phyloP scores from a whole-genome alignment of 2,888 invertebrate species.

The Charanyca ferruginea region DNA sequence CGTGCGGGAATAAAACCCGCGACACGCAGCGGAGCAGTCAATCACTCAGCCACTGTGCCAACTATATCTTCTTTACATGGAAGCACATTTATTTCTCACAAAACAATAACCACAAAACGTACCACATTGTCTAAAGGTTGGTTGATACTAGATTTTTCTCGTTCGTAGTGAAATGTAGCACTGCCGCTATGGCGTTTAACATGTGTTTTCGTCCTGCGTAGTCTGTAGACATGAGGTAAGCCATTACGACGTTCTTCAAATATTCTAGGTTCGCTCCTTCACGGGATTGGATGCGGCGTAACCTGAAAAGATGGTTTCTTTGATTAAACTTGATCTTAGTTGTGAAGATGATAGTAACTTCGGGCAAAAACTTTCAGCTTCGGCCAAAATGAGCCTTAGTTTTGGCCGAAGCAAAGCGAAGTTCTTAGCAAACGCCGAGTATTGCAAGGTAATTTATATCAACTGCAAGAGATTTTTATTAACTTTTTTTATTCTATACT shows the following conservation, averaged over 20 bases:
- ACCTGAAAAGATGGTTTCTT: constrained; percentile 78
- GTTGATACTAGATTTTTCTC: constrained; percentile 91
- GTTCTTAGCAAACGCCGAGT: too few species aligned
- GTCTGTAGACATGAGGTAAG: constrained; percentile 94
- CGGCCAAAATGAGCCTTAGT: too few species aligned
- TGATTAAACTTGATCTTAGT: too few species aligned
- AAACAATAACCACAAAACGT: not conserved
- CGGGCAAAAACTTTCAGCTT: too few species aligned
- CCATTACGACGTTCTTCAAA: constrained; percentile 96
- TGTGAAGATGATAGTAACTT: too few species aligned
- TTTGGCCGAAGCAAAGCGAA: too few species aligned
- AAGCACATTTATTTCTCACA: constrained; percentile 10
- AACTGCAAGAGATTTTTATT: too few species aligned
- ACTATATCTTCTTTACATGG: not conserved
- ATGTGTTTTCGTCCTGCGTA: constrained; percentile 94
- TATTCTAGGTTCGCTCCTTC: constrained; percentile 97
- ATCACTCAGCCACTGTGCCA: too few species aligned
- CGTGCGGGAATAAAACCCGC: too few species aligned
- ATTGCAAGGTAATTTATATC: too few species aligned
- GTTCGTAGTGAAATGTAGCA: constrained; percentile 94
- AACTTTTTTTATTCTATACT: too few species aligned
- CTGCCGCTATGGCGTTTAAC: constrained; percentile 97
- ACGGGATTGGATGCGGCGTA: constrained; percentile 94
- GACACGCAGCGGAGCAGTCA: too few species aligned
- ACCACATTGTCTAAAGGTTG: constrained; percentile 62